Evolutionary conservation across 2,797 vertebrate species (phyloP).

Genomic region (Pterois miles): DNA sequence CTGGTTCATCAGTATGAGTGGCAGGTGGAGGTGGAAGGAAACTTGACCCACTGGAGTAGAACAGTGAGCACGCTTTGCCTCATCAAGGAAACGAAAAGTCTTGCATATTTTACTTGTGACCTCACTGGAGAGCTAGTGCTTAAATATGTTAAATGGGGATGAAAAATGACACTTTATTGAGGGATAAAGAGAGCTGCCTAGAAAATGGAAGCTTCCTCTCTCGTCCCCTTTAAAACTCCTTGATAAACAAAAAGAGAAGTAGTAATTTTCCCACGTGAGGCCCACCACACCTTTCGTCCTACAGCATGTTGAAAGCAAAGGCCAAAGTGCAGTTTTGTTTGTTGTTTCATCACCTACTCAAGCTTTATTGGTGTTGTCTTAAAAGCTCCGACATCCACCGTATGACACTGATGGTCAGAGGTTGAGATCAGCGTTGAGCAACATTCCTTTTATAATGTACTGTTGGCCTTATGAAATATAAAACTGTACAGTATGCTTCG

Average conservation of each 20-base stretch:
- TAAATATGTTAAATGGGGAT: neutral
- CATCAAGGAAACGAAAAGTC: neutral
- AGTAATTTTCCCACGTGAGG: constrained; percentile 46
- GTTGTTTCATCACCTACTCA: constrained; percentile 56
- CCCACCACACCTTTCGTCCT: constrained; percentile 24
- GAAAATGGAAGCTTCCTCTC: constrained; percentile 37
- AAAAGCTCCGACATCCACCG: constrained; percentile 55
- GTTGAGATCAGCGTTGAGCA: constrained; percentile 32
- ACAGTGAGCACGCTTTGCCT: neutral
- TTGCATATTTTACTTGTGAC: constrained; percentile 1
- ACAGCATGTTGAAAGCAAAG: constrained; percentile 52
- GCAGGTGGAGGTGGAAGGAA: constrained; percentile 29
- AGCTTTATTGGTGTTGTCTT: constrained; percentile 68
- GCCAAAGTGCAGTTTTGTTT: constrained; percentile 63
- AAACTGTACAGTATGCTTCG: constrained; percentile 3
- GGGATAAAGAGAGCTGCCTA: neutral
- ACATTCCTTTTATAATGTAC: constrained; percentile 37
- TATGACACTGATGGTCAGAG: constrained; percentile 39
- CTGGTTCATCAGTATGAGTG: constrained; percentile 46
- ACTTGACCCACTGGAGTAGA: constrained; percentile 8
- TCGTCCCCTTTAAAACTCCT: constrained; percentile 23
- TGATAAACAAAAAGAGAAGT: constrained; percentile 38
- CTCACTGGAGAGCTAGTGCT: neutral
- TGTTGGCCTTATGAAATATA: constrained; percentile 33
- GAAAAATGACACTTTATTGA: neutral